Evolutionary conservation across 1,140 invertebrate genomes (phyloP).

Genomic region (Acyrthosiphon pisum): DNA sequence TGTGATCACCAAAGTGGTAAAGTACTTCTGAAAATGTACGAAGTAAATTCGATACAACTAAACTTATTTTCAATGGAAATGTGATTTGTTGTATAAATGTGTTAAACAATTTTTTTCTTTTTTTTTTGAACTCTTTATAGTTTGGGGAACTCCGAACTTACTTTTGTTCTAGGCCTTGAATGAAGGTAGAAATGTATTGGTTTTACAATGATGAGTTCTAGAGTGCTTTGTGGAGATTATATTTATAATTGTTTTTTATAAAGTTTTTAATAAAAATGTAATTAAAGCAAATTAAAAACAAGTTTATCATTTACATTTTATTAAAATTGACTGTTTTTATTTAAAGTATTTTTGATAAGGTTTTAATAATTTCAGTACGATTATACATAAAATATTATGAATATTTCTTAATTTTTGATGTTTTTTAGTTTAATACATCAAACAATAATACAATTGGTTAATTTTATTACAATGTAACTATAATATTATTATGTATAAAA

Average conservation of each 20-base stretch:
- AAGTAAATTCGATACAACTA: conserved; percentile 20
- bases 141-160: background rate
- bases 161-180: background rate
- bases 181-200: background rate
- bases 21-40: background rate
- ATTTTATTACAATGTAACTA: too few relatives aligned
- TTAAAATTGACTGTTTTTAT: too few relatives aligned
- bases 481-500: too few relatives aligned
- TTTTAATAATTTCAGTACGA: too few relatives aligned
- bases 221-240: background rate
- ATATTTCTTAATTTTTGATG: too few relatives aligned
- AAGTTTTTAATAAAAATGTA: background rate
- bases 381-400: too few relatives aligned
- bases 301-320: too few relatives aligned
- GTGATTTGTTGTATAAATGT: background rate
- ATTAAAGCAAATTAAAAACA: too few relatives aligned
- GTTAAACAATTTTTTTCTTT: background rate
- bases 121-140: background rate
- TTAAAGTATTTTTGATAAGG: too few relatives aligned
- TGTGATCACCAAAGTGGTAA: background rate
- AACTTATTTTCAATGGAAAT: background rate
- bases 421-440: too few relatives aligned
- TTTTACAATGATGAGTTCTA: background rate
- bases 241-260: background rate
- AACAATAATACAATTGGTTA: too few relatives aligned